Evolutionary conservation across 64 coral and sea anemone genomes (phyloP), one percentile per base, ranked within the genome.

Genomic region (Dendronephthya gigantea): DNA sequence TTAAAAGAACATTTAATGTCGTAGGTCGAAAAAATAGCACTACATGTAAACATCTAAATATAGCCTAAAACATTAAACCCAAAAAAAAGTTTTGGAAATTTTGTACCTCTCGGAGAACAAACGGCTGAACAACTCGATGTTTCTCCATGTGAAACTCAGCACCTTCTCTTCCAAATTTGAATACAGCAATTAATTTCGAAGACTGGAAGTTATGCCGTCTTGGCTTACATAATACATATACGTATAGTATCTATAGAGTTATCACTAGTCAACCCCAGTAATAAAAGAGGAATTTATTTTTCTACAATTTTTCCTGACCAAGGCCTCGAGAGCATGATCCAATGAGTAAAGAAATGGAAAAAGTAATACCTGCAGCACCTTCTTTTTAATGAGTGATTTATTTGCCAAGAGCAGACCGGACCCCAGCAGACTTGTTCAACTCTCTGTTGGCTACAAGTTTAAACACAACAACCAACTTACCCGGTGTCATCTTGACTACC

Each of bases 401-500:
- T 62, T 62, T 62, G 55, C 55, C 55, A 62, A 62, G 55, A n/a
- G 55, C 55, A 5, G 55, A 62, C 55, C 4, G 4, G 55, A n/a
- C 25, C 55, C 25, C 4, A 62, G 17, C 25, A 27, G 41, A 45
- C 41, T 45, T 45, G 41, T 45, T 45, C 41, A 45, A 45, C 41
- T 45, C 11, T 45, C 4, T 45, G 41, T 45, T 45, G 41, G 41
- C 41, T 45, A 45, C 41, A 45, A 45, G 41, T 4, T 11, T 45
- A 45, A 45, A 45, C 41, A 45, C 50, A 1, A 10, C 50, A 52
- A 22, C 10, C 25, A 19, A 79, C 72, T 79, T 79, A 79, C 72
- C 72, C 36, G 11, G 32, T 29, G 10, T 79, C 72, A 79, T 79
- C 72, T 36, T 79, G 72, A 39, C 72, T 79, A 79, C 72, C 72